A percentile compares a stretch with the other conserved stretches of the same genome.
Evolutionary conservation across 2,888 invertebrate species (phyloP).

Genomic region (Blastobasis lacticolella): DNA sequence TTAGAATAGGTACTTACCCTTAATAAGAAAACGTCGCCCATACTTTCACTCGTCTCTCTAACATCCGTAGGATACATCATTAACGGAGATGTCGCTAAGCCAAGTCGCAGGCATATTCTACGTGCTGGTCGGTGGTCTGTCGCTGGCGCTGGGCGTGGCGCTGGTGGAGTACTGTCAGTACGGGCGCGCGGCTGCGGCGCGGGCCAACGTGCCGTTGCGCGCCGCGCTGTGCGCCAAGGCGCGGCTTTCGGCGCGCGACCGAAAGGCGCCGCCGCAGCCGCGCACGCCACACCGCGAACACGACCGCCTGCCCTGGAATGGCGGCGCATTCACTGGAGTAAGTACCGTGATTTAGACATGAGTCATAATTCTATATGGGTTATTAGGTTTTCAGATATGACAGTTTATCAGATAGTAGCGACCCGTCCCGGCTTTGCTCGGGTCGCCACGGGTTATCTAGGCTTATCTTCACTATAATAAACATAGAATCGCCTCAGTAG

Average conservation of each 20-base stretch:
- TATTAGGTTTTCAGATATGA: too few relatives aligned
- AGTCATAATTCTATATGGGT: background rate
- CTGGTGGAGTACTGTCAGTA: slow-evolving; percentile 95
- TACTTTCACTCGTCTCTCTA: too few relatives aligned
- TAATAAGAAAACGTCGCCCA: too few relatives aligned
- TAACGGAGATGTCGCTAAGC: slow-evolving; percentile 86
- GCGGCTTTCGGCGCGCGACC: slow-evolving; percentile 27
- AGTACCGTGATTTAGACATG: slow-evolving; percentile 17
- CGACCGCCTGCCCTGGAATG: slow-evolving; percentile 65
- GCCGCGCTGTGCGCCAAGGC: slow-evolving; percentile 86
- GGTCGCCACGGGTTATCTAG: background rate
- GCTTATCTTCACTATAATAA: background rate
- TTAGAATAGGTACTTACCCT: too few relatives aligned
- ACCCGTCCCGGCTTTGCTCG: background rate
- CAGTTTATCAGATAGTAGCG: background rate
- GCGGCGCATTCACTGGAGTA: slow-evolving; percentile 62
- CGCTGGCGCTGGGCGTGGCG: slow-evolving; percentile 91
- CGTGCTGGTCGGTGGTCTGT: background rate
- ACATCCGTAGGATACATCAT: slow-evolving; percentile 4
- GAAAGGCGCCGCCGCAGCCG: slow-evolving; percentile 48
- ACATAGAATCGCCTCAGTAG: background rate
- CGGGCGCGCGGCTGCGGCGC: slow-evolving; percentile 82
- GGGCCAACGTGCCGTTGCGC: slow-evolving; percentile 86
- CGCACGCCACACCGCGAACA: slow-evolving; percentile 51
- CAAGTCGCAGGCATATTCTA: slow-evolving; percentile 85